phyloP scores from a whole-genome alignment of 2,113 vertebrate genomes.

The Hemiscyllium ocellatum region DNA sequence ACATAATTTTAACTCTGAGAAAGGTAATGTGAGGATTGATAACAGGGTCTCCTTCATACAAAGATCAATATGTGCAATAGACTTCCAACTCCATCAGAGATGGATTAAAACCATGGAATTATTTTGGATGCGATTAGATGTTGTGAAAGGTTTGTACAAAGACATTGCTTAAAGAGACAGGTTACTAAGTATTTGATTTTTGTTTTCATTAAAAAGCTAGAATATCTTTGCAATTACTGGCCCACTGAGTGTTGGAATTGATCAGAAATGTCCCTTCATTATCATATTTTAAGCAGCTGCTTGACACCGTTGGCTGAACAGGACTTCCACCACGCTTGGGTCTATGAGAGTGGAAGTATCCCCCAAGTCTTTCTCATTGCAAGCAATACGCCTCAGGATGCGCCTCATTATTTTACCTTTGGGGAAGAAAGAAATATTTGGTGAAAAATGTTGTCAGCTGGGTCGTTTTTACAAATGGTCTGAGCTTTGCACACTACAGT shows the following conservation, averaged over 20 bases:
- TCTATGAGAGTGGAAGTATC: conserved; percentile 69
- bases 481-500: neutral
- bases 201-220: neutral
- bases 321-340: conserved; percentile 63
- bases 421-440: neutral
- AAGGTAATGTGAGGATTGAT: neutral
- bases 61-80: neutral
- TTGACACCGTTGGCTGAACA: conserved; percentile 62
- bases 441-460: neutral
- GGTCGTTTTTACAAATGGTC: neutral
- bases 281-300: conserved; percentile 52
- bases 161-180: neutral
- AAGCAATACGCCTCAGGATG: conserved; percentile 63
- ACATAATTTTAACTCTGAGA: neutral
- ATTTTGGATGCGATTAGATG: neutral
- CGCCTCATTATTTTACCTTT: conserved; percentile 70
- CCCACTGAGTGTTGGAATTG: neutral
- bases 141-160: neutral
- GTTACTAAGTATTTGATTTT: neutral
- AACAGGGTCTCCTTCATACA: neutral
- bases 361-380: conserved; percentile 65
- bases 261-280: neutral
- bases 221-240: neutral
- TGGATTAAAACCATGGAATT: neutral
- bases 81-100: neutral